Percentiles rank a stretch among this genome's conserved stretches.
These are phyloP conservation scores for Cyrtorhinus lividipennis DNA, from an alignment of 1,140 invertebrate species.

Conservation along the genomic window DNA sequence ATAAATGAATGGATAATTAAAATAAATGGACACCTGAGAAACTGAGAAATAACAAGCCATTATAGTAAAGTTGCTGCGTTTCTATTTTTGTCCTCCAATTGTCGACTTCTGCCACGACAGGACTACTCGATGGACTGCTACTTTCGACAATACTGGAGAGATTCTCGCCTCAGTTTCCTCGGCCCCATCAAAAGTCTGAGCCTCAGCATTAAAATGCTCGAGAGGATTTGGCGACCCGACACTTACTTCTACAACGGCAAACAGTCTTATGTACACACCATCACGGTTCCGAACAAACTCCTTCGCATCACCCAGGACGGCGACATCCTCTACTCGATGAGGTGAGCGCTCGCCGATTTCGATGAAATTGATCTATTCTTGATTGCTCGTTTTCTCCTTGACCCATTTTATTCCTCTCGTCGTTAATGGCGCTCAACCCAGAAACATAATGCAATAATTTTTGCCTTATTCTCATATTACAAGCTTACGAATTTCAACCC, in stretches of 20 bases:
- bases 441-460: too few relatives aligned
- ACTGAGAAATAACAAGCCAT: too few relatives aligned
- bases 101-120: slow-evolving; percentile 32
- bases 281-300: slow-evolving; percentile 89
- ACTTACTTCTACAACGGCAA: slow-evolving; percentile 91
- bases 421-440: too few relatives aligned
- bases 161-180: slow-evolving; percentile 63
- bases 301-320: slow-evolving; percentile 77
- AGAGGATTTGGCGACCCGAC: slow-evolving; percentile 88
- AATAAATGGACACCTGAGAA: too few relatives aligned
- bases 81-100: background rate
- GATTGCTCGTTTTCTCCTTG: slow-evolving; percentile 11
- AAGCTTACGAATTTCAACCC: too few relatives aligned
- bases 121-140: slow-evolving; percentile 96
- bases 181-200: slow-evolving; percentile 67
- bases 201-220: slow-evolving; percentile 78
- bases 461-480: too few relatives aligned
- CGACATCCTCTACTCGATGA: slow-evolving; percentile 85
- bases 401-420: background rate
- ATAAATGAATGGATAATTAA: too few relatives aligned
- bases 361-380: too few relatives aligned
- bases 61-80: too few relatives aligned
- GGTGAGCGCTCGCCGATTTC: too few relatives aligned
- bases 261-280: slow-evolving; percentile 85
- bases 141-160: slow-evolving; percentile 80